Percentiles rank a stretch among this genome's conserved stretches.
These are phyloP conservation scores for Garrulus glandarius DNA, from an alignment of 2,797 vertebrate species.

Conservation along the genomic window DNA sequence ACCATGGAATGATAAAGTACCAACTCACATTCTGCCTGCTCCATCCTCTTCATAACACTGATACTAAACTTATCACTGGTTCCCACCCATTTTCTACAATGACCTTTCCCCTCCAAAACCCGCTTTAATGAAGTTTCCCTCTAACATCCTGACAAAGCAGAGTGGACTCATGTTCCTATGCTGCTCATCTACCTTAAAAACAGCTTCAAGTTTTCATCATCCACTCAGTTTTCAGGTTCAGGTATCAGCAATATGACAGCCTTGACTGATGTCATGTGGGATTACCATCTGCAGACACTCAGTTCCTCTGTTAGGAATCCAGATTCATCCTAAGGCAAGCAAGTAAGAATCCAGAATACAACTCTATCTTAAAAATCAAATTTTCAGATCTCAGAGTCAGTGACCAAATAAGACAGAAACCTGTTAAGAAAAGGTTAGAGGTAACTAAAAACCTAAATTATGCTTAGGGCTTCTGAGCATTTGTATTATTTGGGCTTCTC, in stretches of 20 bases:
- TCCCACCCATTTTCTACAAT: background rate
- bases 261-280: background rate
- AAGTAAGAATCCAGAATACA: background rate
- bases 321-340: background rate
- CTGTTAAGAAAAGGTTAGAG: background rate
- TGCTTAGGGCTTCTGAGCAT: background rate
- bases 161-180: background rate
- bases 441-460: background rate
- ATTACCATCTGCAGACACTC: background rate
- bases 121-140: background rate
- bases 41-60: background rate
- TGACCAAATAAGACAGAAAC: background rate
- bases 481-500: background rate
- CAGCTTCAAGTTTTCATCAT: background rate
- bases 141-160: background rate
- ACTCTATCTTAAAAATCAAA: background rate
- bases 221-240: background rate
- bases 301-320: background rate
- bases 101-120: rapidly evolving
- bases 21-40: background rate
- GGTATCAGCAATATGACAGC: background rate
- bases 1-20: background rate
- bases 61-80: background rate
- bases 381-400: background rate
- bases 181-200: background rate